Evolutionary conservation across 1,140 invertebrate species (phyloP).

Genomic region (Latrodectus geometricus): DNA sequence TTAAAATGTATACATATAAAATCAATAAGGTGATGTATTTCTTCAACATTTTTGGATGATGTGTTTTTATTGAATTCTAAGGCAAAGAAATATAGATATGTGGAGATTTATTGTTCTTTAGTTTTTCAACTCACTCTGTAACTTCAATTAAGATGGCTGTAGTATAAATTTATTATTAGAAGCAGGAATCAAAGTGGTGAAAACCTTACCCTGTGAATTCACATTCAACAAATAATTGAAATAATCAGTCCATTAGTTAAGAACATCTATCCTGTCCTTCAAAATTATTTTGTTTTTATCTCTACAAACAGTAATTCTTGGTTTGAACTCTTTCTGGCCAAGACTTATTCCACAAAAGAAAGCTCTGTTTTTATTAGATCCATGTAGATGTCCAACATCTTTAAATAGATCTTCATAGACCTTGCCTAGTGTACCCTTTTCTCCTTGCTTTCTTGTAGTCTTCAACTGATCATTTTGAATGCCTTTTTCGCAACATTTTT

Average conservation of each 20-base stretch:
- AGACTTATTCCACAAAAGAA: slow-evolving; percentile 18
- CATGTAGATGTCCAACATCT: slow-evolving; percentile 11
- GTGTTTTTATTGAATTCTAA: neutral
- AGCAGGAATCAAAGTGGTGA: neutral
- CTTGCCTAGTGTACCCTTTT: neutral
- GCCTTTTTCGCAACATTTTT: too few species aligned
- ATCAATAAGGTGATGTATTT: neutral
- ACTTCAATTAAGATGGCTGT: slow-evolving; percentile 34
- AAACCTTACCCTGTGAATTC: neutral
- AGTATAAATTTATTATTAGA: slow-evolving; percentile 12
- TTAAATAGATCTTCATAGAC: neutral
- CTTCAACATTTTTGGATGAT: neutral
- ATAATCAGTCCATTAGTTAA: slow-evolving; percentile 6
- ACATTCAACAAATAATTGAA: slow-evolving; percentile 16
- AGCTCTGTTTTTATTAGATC: slow-evolving; percentile 22
- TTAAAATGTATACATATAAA: too few species aligned
- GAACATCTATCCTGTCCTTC: slow-evolving; percentile 18
- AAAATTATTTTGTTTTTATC: slow-evolving; percentile 17
- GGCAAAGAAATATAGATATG: neutral
- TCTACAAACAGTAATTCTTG: slow-evolving; percentile 11
- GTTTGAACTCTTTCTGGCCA: neutral
- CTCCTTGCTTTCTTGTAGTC: slow-evolving; percentile 17
- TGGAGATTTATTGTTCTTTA: slow-evolving; percentile 1
- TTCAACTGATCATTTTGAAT: slow-evolving; percentile 12
- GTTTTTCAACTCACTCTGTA: neutral